These are phyloP conservation scores for Galerucella calmariensis DNA, from an alignment of 2,888 invertebrate species.

Conservation along the genomic window DNA sequence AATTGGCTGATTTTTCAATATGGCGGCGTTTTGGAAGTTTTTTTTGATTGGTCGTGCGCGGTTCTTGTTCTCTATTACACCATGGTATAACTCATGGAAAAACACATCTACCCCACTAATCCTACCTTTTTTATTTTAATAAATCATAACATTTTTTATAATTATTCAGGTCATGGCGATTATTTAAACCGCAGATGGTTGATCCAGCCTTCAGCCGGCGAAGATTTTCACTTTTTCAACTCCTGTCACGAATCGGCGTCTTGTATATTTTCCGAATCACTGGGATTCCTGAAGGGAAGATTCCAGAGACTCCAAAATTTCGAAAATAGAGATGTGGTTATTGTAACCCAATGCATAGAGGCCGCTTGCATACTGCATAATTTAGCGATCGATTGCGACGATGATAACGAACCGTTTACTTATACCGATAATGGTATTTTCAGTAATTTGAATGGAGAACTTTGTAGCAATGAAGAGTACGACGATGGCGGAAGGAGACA, in stretches of 20 bases:
- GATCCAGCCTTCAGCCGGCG: conserved; percentile 24
- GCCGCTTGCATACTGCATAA: conserved; percentile 41
- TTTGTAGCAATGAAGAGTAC: not conserved
- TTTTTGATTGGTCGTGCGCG: too few species aligned
- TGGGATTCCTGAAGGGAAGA: conserved; percentile 37
- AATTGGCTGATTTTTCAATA: too few species aligned
- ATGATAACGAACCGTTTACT: conserved; percentile 29
- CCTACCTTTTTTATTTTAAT: too few species aligned
- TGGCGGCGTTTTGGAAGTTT: too few species aligned
- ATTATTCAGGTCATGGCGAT: conserved; percentile 29
- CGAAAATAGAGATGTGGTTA: conserved; percentile 35
- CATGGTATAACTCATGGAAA: too few species aligned
- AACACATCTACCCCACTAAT: too few species aligned
- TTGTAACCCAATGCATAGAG: conserved; percentile 30
- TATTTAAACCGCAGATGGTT: conserved; percentile 38
- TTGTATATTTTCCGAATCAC: conserved; percentile 22
- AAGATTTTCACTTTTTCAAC: conserved; percentile 27
- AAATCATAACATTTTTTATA: not conserved
- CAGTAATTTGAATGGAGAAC: not conserved
- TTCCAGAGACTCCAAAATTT: conserved; percentile 39
- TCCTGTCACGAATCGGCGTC: conserved; percentile 25
- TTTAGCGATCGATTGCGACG: conserved; percentile 37
- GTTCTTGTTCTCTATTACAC: too few species aligned
- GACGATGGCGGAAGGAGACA: conserved; percentile 8
- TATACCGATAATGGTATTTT: conserved; percentile 34